Percentiles rank a stretch among this genome's conserved stretches.
These are phyloP conservation scores for Tenodera sinensis DNA, from an alignment of 2,888 invertebrate species.

Conservation along the genomic window DNA sequence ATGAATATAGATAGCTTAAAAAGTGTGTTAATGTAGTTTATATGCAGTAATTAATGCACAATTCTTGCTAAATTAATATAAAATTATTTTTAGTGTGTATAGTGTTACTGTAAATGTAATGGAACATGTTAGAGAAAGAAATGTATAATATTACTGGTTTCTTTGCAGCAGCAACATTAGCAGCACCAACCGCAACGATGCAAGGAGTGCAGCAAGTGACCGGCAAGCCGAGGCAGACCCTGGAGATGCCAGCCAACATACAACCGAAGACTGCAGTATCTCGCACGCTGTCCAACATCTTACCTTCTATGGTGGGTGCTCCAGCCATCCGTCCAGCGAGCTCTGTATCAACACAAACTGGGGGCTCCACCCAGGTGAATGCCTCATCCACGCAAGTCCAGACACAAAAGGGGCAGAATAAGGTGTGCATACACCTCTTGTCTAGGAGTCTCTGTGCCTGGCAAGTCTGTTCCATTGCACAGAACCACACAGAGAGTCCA, in stretches of 20 bases:
- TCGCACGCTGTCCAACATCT: conserved; percentile 54
- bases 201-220: conserved; percentile 27
- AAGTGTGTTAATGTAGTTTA: too few relatives aligned
- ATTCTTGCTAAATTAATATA: too few relatives aligned
- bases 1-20: too few relatives aligned
- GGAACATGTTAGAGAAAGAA: too few relatives aligned
- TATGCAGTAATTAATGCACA: too few relatives aligned
- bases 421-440: conserved; percentile 26
- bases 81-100: too few relatives aligned
- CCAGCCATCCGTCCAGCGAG: conserved; percentile 69
- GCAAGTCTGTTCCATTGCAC: neutral
- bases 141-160: too few relatives aligned
- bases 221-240: conserved; percentile 49
- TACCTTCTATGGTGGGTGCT: conserved; percentile 53
- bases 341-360: conserved; percentile 82
- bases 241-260: conserved; percentile 48
- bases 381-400: conserved; percentile 42
- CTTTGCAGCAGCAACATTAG: conserved; percentile 1
- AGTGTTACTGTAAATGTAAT: too few relatives aligned
- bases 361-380: conserved; percentile 44
- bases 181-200: conserved; percentile 25
- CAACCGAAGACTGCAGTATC: conserved; percentile 48
- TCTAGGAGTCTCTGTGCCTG: neutral
- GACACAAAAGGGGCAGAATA: conserved; percentile 34
- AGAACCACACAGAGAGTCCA: too few relatives aligned